phyloP scores from a whole-genome alignment of 2,797 vertebrate species.

The Eleutherodactylus coqui region DNA sequence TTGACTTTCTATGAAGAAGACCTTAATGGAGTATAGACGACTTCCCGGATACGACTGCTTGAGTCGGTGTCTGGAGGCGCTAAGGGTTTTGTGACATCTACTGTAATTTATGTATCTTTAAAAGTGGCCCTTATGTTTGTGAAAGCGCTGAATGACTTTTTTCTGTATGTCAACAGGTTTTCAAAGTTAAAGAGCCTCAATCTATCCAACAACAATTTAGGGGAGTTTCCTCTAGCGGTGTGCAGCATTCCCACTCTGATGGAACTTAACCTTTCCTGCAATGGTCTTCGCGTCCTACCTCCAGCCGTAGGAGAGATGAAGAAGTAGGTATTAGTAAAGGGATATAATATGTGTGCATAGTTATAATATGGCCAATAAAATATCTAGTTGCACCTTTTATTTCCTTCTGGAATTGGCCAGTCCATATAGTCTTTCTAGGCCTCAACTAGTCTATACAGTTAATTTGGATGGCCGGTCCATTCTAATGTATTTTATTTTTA shows the following conservation, averaged over 20 bases:
- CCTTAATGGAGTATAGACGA: too few species aligned
- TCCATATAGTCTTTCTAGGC: background rate
- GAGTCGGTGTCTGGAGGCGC: too few species aligned
- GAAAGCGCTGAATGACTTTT: background rate
- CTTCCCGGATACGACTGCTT: too few species aligned
- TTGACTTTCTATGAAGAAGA: too few species aligned
- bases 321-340: slow-evolving; percentile 90
- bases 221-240: slow-evolving; percentile 88
- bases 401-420: too few species aligned
- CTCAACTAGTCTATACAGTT: background rate
- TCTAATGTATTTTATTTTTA: slow-evolving; percentile 32
- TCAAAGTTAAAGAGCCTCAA: slow-evolving; percentile 95
- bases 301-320: slow-evolving; percentile 85
- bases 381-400: too few species aligned
- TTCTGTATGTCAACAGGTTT: slow-evolving; percentile 79
- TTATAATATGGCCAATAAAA: background rate
- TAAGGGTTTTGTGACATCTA: background rate
- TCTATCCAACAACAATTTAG: slow-evolving; percentile 93
- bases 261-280: slow-evolving; percentile 96
- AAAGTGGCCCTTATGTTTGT: background rate
- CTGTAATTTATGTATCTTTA: background rate
- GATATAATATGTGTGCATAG: background rate
- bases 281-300: slow-evolving; percentile 85
- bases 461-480: background rate
- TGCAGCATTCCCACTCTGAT: slow-evolving; percentile 89